Conservation (phyloP, 2,888 invertebrate species). For the Onchidella celtica region DNA sequence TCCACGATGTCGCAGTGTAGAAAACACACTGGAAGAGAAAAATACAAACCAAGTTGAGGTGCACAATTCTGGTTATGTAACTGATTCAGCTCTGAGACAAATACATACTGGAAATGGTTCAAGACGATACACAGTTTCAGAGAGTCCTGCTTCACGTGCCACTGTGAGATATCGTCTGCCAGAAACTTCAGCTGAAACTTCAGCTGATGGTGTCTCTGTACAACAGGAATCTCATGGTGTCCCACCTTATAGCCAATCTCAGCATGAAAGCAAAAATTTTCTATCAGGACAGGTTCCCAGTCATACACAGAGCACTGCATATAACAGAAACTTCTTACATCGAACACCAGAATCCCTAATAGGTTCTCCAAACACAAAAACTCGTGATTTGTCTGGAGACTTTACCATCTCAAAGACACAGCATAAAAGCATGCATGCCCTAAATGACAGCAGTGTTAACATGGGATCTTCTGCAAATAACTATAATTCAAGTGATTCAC, state of each 20-base stretch:
- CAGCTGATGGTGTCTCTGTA: neutral
- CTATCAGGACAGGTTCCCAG: neutral
- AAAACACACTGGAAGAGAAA: conserved; percentile 50
- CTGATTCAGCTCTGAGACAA: conserved; percentile 45
- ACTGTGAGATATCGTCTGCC: conserved; percentile 29
- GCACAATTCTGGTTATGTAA: conserved; percentile 49
- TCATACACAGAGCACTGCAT: neutral
- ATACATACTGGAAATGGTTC: neutral
- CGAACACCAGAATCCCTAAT: neutral
- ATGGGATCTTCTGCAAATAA: neutral
- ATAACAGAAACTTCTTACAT: neutral
- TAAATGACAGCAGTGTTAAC: neutral
- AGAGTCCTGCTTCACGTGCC: conserved; percentile 32
- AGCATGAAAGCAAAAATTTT: neutral
- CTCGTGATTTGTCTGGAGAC: neutral
- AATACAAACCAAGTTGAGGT: neutral
- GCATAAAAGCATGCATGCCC: conserved; percentile 9
- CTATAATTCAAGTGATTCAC: neutral
- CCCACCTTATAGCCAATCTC: neutral
- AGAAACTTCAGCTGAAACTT: conserved; percentile 42
- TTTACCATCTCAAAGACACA: neutral
- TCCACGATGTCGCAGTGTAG: conserved; percentile 54
- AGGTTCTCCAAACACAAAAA: neutral
- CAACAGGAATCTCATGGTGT: neutral
- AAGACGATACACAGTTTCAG: neutral